Evolutionary conservation across 2,797 vertebrate species (phyloP).

Genomic region (Morus bassanus): DNA sequence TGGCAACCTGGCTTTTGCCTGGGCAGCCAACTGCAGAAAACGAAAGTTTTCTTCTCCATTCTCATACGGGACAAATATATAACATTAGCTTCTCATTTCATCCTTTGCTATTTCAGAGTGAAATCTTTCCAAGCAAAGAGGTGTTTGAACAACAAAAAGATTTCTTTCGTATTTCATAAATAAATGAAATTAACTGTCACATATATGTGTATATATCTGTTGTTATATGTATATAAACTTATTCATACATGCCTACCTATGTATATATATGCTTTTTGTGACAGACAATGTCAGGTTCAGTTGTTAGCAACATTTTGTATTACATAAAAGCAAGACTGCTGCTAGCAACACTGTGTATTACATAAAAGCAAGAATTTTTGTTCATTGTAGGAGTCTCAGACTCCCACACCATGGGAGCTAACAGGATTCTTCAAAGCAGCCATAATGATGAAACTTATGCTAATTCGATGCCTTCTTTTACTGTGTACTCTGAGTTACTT

Average conservation of each 20-base stretch:
- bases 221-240: neutral
- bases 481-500: neutral
- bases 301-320: neutral
- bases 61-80: neutral
- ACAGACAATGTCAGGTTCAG: neutral
- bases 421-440: neutral
- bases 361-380: slow-evolving; percentile 55
- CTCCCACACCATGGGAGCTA: slow-evolving; percentile 27
- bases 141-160: neutral
- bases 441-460: neutral
- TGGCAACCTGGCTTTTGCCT: neutral
- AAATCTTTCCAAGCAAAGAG: neutral
- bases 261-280: neutral
- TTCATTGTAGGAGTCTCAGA: slow-evolving; percentile 52
- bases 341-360: slow-evolving; percentile 10
- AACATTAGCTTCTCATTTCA: neutral
- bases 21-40: neutral
- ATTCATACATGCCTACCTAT: neutral
- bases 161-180: neutral
- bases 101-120: neutral
- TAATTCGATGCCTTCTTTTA: neutral
- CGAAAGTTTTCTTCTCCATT: neutral
- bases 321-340: slow-evolving; percentile 26
- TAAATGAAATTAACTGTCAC: neutral
- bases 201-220: neutral